Evolutionary conservation across 2,888 invertebrate genomes (phyloP).

Genomic region (Cantharis flavilabris): DNA sequence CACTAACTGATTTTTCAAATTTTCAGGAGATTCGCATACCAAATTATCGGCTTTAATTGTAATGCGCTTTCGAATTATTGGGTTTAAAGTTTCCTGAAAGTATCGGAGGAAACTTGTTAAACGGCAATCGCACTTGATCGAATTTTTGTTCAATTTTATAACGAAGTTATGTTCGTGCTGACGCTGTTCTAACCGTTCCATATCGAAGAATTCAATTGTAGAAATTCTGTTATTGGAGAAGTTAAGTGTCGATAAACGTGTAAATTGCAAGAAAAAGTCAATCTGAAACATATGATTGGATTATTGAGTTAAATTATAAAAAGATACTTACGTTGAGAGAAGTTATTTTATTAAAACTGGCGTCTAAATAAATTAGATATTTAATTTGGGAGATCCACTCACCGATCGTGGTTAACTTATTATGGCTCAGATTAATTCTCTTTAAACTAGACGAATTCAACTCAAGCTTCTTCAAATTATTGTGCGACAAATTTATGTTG

Average conservation of each 20-base stretch:
- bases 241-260: not conserved
- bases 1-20: constrained; percentile 39
- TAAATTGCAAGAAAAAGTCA: not conserved
- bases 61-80: constrained; percentile 36
- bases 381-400: constrained; percentile 23
- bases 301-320: not conserved
- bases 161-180: not conserved
- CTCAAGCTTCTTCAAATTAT: constrained; percentile 23
- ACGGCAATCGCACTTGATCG: constrained; percentile 65
- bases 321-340: constrained; percentile 58
- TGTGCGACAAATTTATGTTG: constrained; percentile 30
- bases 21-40: constrained; percentile 54
- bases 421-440: constrained; percentile 56
- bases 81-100: constrained; percentile 54
- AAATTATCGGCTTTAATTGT: constrained; percentile 44
- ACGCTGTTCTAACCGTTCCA: not conserved
- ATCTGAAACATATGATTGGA: not conserved
- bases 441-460: constrained; percentile 48
- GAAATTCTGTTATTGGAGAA: not conserved
- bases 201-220: not conserved
- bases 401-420: constrained; percentile 32
- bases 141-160: constrained; percentile 61
- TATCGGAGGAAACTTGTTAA: constrained; percentile 61
- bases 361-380: constrained; percentile 59
- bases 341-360: constrained; percentile 68